Base-by-base conservation (phyloP, 2,113 vertebrate genomes). In the Diadophis punctatus region DNA sequence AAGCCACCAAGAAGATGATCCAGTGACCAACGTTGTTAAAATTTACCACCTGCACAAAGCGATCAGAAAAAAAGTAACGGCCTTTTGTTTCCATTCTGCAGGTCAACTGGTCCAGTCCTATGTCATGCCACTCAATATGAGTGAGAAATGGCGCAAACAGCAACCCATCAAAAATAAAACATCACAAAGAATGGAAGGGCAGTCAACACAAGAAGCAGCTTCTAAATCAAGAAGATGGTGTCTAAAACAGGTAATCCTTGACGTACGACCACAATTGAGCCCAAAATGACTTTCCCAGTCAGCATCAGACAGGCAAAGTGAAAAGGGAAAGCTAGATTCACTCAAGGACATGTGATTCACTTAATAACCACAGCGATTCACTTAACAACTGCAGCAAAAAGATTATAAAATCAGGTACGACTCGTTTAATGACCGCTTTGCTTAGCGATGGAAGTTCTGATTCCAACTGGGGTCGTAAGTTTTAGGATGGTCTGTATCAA, bases 1-100 rank as follows among this genome's bases (percentile, higher is more conserved):
- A 94, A 95, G 87, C 93, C 10, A 87, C 14, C 1, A 18, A 39
- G 30, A 91, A 85, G 91, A 95, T 94, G 91, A 49, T 43, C 27
- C 3, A 90, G 34, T 0, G 89, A 92, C 90, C 89, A 86, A 43
- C 3, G 6, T 22, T 56, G 25, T 56, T 46, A 56, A 89, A 89
- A 11, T 55, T 34, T 34, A 55, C 63, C 91, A 89, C 51, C 12
- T 3, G 12, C 0, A 22, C 8, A 27, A 10, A 18, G 10, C 27
- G 3, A 68, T 84, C 43, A 60, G 30, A n/a, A 8, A 48, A 22
- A n/a, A 48, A 27, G 48, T 22, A 56, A 63, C 3, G 52, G 12
- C 4, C 30, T 68, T 27, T 25, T 10, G n/a, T 16, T n/a, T 68
- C 4, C 63, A n/a, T n/a, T n/a, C 30, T 6, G 63, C 63, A 68